Percentiles rank a stretch among this genome's conserved stretches.
These are phyloP conservation scores for Artibeus jamaicensis DNA, from an alignment of 2,797 vertebrate genomes.

Conservation along the genomic window DNA sequence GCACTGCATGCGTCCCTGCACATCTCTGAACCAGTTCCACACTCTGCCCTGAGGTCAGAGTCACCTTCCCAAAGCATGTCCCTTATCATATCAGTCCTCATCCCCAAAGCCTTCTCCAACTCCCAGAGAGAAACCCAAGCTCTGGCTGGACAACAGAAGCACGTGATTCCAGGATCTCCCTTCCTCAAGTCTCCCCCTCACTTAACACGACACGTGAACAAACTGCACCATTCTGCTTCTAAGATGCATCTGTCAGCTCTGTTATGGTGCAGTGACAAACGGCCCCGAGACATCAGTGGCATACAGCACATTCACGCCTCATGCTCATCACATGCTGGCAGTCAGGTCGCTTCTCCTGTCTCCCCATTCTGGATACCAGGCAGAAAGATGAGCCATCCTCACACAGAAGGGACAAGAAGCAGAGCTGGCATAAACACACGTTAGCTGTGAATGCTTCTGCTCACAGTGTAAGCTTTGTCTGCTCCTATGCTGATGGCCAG, in stretches of 20 bases:
- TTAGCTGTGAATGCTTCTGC: not conserved
- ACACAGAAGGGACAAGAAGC: not conserved
- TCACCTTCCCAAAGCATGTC: not conserved
- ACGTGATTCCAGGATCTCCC: not conserved
- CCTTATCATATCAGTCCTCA: not conserved
- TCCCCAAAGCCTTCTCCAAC: not conserved
- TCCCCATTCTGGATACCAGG: not conserved
- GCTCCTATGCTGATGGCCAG: not conserved
- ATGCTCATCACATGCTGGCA: not conserved
- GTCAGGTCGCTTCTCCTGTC: not conserved
- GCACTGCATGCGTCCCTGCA: rapidly evolving
- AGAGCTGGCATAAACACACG: not conserved
- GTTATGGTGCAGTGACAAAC: not conserved
- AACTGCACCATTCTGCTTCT: not conserved
- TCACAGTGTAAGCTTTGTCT: rapidly evolving
- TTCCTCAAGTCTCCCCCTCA: not conserved
- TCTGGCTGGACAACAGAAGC: not conserved
- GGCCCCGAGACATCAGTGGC: not conserved
- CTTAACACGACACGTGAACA: not conserved
- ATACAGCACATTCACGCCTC: not conserved
- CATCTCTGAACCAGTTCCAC: not conserved
- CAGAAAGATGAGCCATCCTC: not conserved
- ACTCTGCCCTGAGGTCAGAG: not conserved
- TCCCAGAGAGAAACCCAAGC: not conserved
- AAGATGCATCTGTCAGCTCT: not conserved